Evolutionary conservation across 2,888 invertebrate genomes (phyloP), one percentile per base, ranked within the genome.

Genomic region (Julus scandinavius): DNA sequence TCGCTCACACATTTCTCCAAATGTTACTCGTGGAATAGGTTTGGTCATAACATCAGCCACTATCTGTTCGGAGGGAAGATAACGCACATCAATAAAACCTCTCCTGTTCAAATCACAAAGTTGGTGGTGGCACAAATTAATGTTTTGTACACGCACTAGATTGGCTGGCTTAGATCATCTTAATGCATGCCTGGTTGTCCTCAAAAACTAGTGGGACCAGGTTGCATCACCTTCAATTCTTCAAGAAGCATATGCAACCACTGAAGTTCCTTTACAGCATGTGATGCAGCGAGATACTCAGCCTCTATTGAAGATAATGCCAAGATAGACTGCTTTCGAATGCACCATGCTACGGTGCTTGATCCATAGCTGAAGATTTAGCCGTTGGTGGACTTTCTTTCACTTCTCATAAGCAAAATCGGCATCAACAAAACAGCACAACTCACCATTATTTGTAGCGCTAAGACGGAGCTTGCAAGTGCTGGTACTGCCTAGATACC

Each of bases 91-190:
- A n/a, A n/a, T n/a, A n/a, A n/a, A n/a, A n/a, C n/a, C n/a, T n/a
- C n/a, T n/a, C n/a, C n/a, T n/a, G n/a, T n/a, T n/a, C n/a, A n/a
- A n/a, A n/a, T n/a, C 49, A 7, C 49, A 49, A 7, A 49, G 11
- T 7, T 49, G 49, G 80, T 80, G 80, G 80, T 38, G 38, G 80
- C 80, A 80, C 80, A 38, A n/a, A n/a, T n/a, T n/a, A n/a, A n/a
- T n/a, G n/a, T n/a, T n/a, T n/a, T n/a, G n/a, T n/a, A n/a, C n/a
- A n/a, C n/a, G n/a, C n/a, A n/a, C n/a, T n/a, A n/a, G n/a, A n/a
- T n/a, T n/a, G n/a, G n/a, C n/a, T n/a, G n/a, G n/a, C n/a, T n/a
- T n/a, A n/a, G n/a, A n/a, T n/a, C n/a, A n/a, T n/a, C n/a, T n/a
- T n/a, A n/a, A n/a, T n/a, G n/a, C n/a, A n/a, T n/a, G n/a, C n/a